A percentile compares a stretch with the other conserved stretches of the same genome.
Conservation (phyloP, 2,888 invertebrate genomes). For the Biston stratarius region DNA sequence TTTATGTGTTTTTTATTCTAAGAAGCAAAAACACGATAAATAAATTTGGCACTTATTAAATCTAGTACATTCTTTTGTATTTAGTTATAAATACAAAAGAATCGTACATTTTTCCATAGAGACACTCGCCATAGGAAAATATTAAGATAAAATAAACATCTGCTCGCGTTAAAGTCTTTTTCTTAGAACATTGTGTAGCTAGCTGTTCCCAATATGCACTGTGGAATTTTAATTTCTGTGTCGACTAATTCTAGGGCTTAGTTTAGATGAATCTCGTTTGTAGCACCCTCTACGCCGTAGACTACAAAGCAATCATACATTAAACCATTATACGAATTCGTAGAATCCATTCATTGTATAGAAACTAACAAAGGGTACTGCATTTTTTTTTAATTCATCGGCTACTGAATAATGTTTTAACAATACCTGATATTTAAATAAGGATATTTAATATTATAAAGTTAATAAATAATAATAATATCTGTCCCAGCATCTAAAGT, state of each 20-base stretch:
- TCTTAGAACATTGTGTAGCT: background rate
- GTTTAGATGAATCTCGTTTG: constrained; percentile 13
- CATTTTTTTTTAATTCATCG: no score
- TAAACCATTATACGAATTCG: background rate
- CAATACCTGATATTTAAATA: no score
- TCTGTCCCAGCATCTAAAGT: no score
- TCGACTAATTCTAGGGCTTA: background rate
- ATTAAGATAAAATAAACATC: background rate
- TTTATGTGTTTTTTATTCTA: background rate
- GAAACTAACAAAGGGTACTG: no score
- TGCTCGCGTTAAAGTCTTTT: constrained; percentile 24
- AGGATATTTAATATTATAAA: no score
- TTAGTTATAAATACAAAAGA: no score
- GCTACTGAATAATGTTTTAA: no score
- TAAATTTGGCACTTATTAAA: background rate
- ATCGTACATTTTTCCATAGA: background rate
- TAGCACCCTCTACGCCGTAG: background rate
- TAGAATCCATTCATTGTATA: constrained; percentile 2
- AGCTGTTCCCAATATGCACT: no score
- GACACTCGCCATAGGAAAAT: background rate
- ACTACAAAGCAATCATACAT: background rate
- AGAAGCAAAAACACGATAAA: background rate
- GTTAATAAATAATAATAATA: no score
- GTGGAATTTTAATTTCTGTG: no score
- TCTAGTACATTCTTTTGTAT: background rate